These are phyloP conservation scores for Diadophis punctatus DNA, from an alignment of 2,113 vertebrate genomes.

Conservation along the genomic window DNA sequence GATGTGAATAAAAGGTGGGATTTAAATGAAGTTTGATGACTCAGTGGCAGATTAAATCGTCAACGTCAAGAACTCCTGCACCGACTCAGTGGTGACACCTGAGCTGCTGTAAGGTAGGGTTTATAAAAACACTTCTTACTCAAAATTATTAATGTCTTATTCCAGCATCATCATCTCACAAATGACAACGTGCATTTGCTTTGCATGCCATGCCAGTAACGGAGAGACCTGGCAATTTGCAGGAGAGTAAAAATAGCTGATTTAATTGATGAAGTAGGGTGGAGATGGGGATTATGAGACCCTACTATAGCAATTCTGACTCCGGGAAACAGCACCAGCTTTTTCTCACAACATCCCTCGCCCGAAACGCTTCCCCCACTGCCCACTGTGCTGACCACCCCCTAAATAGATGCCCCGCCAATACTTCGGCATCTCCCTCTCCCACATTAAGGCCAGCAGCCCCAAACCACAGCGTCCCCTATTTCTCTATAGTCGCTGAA, in stretches of 20 bases:
- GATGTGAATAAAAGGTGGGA: background rate
- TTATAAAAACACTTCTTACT: background rate
- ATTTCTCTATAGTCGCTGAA: background rate
- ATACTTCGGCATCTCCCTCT: background rate
- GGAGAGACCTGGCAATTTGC: background rate
- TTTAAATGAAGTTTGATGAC: background rate
- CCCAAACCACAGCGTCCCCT: background rate
- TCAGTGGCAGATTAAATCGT: background rate
- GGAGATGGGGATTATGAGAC: background rate
- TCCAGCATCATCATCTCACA: background rate
- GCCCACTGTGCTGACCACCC: background rate
- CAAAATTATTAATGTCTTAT: background rate
- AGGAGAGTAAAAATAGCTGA: background rate
- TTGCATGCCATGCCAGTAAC: background rate
- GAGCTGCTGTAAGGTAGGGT: background rate
- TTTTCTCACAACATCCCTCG: background rate
- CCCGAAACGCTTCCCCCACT: background rate
- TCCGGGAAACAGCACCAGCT: background rate
- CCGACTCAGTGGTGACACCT: background rate
- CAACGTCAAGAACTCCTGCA: background rate
- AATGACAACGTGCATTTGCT: background rate
- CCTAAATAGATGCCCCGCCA: background rate
- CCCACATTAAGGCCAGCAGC: background rate
- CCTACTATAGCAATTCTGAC: background rate
- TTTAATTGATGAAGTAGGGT: background rate